These are phyloP conservation scores for Lasioglossum marginatum DNA, from an alignment of 2,888 invertebrate genomes.

Conservation along the genomic window DNA sequence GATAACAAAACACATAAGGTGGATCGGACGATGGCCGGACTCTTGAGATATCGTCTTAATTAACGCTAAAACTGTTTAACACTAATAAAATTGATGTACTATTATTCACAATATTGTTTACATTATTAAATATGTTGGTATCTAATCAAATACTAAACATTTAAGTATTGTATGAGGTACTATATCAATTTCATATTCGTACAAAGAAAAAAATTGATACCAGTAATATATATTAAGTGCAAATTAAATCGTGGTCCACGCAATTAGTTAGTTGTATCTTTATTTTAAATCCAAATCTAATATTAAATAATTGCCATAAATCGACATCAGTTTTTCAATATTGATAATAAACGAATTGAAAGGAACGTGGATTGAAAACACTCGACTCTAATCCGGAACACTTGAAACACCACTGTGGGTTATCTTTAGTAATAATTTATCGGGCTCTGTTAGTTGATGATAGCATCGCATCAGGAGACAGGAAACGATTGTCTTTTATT, in stretches of 20 bases:
- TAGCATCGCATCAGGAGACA: not conserved
- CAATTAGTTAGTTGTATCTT: not conserved
- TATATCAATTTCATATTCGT: too few species aligned
- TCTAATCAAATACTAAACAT: too few species aligned
- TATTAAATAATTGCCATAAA: not conserved
- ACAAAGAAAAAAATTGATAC: too few species aligned
- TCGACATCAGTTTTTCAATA: constrained; percentile 14
- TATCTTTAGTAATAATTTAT: constrained; percentile 6
- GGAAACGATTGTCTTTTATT: not conserved
- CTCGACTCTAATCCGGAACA: not conserved
- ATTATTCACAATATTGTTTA: too few species aligned
- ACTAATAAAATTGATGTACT: not conserved
- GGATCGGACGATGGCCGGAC: not conserved
- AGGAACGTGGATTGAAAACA: not conserved
- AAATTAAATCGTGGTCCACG: not conserved
- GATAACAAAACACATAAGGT: not conserved
- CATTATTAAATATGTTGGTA: too few species aligned
- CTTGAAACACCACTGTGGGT: not conserved
- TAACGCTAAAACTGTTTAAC: not conserved
- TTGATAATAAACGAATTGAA: not conserved
- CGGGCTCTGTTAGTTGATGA: not conserved
- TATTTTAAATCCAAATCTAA: not conserved
- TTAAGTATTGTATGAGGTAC: too few species aligned
- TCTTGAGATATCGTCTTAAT: constrained; percentile 17
- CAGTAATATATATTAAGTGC: not conserved